These are phyloP conservation scores for Antheraea assamensis DNA, from an alignment of 2,888 invertebrate species.

Conservation along the genomic window DNA sequence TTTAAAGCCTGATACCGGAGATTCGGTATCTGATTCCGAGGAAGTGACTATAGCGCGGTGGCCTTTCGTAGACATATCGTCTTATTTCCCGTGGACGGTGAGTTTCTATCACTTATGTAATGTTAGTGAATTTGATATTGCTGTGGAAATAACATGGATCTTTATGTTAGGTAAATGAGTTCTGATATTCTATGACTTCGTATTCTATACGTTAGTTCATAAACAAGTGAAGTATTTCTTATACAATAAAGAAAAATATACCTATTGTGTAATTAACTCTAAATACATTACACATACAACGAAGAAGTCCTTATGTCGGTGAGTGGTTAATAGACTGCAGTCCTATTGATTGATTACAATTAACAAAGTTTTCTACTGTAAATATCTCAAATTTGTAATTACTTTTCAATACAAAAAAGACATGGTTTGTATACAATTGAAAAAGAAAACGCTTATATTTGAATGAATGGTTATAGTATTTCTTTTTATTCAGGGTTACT, in stretches of 20 bases:
- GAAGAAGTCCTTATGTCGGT: background rate
- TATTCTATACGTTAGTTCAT: background rate
- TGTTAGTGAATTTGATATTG: slow-evolving; percentile 28
- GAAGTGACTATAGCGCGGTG: slow-evolving; percentile 81
- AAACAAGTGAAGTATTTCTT: background rate
- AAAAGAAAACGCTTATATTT: background rate
- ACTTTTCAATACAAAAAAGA: background rate
- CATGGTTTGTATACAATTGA: no score
- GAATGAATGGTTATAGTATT: background rate
- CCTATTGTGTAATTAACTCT: background rate
- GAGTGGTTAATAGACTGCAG: background rate
- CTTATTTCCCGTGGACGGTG: slow-evolving; percentile 86
- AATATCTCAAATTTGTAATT: background rate
- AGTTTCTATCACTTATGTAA: slow-evolving; percentile 54
- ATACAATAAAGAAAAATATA: background rate
- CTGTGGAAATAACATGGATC: background rate
- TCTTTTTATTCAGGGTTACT: slow-evolving; percentile 75
- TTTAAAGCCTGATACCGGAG: slow-evolving; percentile 60
- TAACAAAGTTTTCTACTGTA: background rate
- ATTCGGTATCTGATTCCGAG: slow-evolving; percentile 57
- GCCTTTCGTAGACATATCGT: slow-evolving; percentile 85
- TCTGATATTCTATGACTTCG: no score
- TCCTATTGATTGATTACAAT: background rate
- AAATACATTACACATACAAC: background rate
- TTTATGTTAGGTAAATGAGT: background rate